Percentiles rank a stretch among this genome's conserved stretches.
These are phyloP conservation scores for Setophaga petechia DNA, from an alignment of 2,113 vertebrate species.

Conservation along the genomic window DNA sequence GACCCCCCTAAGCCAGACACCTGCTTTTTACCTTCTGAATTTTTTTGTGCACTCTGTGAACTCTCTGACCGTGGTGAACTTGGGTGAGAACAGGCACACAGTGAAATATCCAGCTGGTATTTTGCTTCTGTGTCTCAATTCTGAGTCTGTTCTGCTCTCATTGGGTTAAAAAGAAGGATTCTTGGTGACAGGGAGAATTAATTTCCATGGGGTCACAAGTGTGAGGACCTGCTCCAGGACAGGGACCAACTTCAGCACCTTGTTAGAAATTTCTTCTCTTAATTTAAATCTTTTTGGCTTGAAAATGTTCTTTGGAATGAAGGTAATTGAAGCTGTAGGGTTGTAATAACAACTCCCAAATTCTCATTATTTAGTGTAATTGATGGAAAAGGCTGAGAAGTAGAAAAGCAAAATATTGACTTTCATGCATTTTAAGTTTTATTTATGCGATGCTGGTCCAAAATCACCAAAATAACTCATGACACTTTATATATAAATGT, in stretches of 20 bases:
- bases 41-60: fast-evolving
- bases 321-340: background rate
- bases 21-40: background rate
- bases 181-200: background rate
- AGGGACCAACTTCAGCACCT: background rate
- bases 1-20: fast-evolving
- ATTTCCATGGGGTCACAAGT: background rate
- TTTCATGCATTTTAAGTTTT: conserved; percentile 24
- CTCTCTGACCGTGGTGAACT: fast-evolving
- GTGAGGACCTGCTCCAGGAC: background rate
- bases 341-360: background rate
- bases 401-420: conserved; percentile 25
- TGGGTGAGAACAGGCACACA: background rate
- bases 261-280: background rate
- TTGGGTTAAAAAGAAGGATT: background rate
- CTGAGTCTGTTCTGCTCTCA: background rate
- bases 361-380: conserved; percentile 32
- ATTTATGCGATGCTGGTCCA: conserved; percentile 32
- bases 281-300: background rate
- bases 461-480: conserved; percentile 27
- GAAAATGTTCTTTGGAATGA: background rate
- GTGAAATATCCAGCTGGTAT: background rate
- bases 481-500: background rate
- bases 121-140: background rate
- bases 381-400: background rate